Evolutionary conservation across 2,113 vertebrate species (phyloP), one percentile per base, ranked within the genome.

Genomic region (Lipotes vexillifer): DNA sequence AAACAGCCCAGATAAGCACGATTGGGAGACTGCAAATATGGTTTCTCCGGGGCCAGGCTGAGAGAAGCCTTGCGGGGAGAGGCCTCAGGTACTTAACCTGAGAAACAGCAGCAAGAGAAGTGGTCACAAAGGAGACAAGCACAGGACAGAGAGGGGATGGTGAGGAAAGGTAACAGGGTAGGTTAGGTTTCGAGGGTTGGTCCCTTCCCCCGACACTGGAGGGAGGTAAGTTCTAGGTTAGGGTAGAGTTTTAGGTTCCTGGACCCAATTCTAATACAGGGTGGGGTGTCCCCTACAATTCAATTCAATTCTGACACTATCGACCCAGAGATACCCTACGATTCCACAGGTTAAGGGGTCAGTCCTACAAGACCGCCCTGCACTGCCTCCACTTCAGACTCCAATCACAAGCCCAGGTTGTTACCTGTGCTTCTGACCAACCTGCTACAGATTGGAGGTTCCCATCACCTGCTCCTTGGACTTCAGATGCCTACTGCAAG

Each of bases 51-150:
- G 44, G 18, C 55, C 44, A 38, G 52, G 31, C 46, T 18, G 23
- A n/a, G 63, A 31, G 0, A 17, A 29, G 44, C 11, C 29, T 0
- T 1, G 0, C 18, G 5, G 17, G 68, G 7, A 23, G 44, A 41
- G 23, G 29, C 25, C 77, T 31, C 36, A 31, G 17, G 1, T 1
- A 0, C 46, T 68, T 8, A 31, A 14, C 44, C 33, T 59, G 12
- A 77, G 71, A 44, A 75, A 68, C 29, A 71, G 86, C 20, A n/a
- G 41, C 0, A 2, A 29, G 61, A n/a, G 7, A 74, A 25, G 57
- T 17, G 52, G 41, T 71, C 33, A 57, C 33, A 55, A 69, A 44
- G 20, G 27, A 82, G 27, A 11, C 20, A 69, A n/a, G 10, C 27
- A 2, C 15, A 31, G 63, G 25, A 8, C 33, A n/a, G 44, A 77